Evolutionary conservation across 2,888 invertebrate species (phyloP).

Genomic region (Rhaphigaster nebulosa): DNA sequence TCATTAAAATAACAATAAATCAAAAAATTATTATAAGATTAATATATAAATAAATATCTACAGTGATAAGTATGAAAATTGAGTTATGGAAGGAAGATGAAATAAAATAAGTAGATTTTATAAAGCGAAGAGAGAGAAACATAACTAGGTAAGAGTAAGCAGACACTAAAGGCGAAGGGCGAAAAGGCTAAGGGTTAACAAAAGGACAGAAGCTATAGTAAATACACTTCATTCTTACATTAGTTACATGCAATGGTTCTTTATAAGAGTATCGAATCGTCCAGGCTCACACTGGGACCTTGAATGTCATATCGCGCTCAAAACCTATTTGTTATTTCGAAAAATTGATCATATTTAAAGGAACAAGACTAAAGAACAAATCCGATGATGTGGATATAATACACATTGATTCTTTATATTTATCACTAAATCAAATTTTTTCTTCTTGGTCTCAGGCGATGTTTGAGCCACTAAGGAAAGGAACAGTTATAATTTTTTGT

Average conservation of each 20-base stretch:
- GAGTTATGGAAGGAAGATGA: not conserved
- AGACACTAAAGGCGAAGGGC: not conserved
- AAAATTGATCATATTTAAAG: too few species aligned
- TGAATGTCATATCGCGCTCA: too few species aligned
- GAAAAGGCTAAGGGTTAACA: not conserved
- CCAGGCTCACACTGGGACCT: too few species aligned
- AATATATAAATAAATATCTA: not conserved
- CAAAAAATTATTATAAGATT: too few species aligned
- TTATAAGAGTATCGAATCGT: not conserved
- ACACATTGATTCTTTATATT: too few species aligned
- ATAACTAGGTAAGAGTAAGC: not conserved
- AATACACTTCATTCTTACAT: not conserved
- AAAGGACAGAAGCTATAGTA: not conserved
- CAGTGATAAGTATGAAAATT: not conserved
- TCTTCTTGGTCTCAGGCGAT: too few species aligned
- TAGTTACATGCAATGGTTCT: not conserved
- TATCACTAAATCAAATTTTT: too few species aligned
- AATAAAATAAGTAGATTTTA: not conserved
- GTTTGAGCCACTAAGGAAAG: too few species aligned
- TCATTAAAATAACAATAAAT: not conserved
- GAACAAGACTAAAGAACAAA: too few species aligned
- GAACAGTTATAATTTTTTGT: too few species aligned
- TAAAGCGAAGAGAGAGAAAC: not conserved
- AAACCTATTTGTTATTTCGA: too few species aligned
- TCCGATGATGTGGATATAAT: too few species aligned